Evolutionary conservation across 2,797 vertebrate genomes (phyloP).

Genomic region (Hippoglossus hippoglossus): DNA sequence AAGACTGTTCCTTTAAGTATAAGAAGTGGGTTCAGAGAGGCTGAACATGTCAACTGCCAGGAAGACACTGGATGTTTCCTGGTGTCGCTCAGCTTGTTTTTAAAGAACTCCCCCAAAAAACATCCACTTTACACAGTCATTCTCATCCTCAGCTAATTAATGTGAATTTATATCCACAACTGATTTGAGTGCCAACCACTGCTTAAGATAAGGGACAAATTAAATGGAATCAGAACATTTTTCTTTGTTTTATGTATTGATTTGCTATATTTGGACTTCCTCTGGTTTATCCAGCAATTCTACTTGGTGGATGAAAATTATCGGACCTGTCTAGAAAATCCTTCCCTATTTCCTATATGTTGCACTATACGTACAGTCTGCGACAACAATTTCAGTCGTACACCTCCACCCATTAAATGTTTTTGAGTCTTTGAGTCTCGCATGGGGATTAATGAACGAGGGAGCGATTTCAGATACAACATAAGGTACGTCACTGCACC

Average conservation of each 20-base stretch:
- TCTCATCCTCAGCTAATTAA: background rate
- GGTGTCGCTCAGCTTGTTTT: background rate
- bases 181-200: no score
- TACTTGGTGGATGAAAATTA: background rate
- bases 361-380: background rate
- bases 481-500: no score
- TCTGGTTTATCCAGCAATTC: no score
- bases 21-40: background rate
- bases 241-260: no score
- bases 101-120: slow-evolving; percentile 4
- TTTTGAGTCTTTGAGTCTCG: no score
- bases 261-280: no score
- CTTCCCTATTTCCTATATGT: background rate
- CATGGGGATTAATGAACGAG: no score
- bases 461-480: no score
- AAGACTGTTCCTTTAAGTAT: slow-evolving; percentile 3
- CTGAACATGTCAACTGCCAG: slow-evolving; percentile 19
- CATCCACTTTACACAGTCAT: background rate
- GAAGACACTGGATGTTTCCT: slow-evolving; percentile 17
- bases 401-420: no score
- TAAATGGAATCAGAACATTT: no score
- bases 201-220: no score
- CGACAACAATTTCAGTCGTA: background rate
- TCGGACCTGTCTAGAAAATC: no score
- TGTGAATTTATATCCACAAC: background rate